A percentile compares a stretch with the other conserved stretches of the same genome.
Evolutionary conservation across 1,140 invertebrate genomes (phyloP).

Genomic region (Tetramorium alpestre): DNA sequence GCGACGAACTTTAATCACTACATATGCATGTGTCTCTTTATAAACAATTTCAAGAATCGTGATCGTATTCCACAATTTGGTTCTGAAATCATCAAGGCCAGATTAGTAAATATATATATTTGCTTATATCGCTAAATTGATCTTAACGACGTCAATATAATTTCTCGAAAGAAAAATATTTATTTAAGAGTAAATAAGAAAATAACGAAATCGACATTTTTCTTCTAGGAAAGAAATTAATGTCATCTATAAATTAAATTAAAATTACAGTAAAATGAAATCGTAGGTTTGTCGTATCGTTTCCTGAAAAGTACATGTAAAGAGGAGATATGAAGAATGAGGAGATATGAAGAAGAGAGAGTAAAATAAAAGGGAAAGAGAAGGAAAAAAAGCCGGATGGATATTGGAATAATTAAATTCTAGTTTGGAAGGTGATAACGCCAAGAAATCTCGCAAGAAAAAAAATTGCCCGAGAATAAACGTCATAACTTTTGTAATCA

Average conservation of each 20-base stretch:
- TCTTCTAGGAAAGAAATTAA: neutral
- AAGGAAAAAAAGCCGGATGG: neutral
- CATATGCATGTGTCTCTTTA: neutral
- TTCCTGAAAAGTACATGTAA: neutral
- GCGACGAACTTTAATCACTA: neutral
- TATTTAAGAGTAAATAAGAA: neutral
- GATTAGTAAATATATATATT: neutral
- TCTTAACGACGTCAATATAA: neutral
- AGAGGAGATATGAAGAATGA: neutral
- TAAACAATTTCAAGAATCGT: neutral
- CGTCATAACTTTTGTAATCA: neutral
- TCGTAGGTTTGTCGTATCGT: neutral
- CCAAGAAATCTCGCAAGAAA: neutral
- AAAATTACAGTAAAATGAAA: neutral
- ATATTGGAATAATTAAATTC: neutral
- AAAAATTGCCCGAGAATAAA: neutral
- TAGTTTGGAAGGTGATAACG: neutral
- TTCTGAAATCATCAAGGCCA: neutral
- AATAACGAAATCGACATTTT: neutral
- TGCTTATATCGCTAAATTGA: neutral
- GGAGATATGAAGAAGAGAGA: neutral
- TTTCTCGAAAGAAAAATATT: neutral
- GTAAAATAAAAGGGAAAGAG: neutral
- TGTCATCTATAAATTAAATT: neutral
- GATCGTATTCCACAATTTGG: neutral